These are phyloP conservation scores for Pasiphila rectangulata DNA, from an alignment of 2,888 invertebrate species.

Conservation along the genomic window DNA sequence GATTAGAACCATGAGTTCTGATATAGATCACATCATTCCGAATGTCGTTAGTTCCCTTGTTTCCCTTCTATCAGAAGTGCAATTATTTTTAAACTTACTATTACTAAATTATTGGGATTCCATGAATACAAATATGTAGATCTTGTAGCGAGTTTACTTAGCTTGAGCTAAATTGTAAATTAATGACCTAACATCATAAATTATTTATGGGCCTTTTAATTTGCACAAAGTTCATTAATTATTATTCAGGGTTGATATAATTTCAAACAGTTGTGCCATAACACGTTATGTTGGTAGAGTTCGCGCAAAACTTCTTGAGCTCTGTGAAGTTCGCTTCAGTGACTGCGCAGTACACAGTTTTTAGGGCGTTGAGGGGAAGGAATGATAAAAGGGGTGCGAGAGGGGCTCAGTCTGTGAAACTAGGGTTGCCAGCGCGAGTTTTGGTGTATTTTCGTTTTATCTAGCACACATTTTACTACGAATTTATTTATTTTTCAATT, in stretches of 20 bases:
- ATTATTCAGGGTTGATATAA: neutral
- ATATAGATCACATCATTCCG: neutral
- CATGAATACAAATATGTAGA: slow-evolving; percentile 18
- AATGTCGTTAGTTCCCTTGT: neutral
- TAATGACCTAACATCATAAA: neutral
- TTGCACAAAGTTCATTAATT: neutral
- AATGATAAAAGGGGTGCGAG: too few species aligned
- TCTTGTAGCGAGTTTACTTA: neutral
- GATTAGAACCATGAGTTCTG: neutral
- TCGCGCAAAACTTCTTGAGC: too few species aligned
- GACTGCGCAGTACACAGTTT: too few species aligned
- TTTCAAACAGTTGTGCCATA: slow-evolving; percentile 18
- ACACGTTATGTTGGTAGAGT: slow-evolving; percentile 1
- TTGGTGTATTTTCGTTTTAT: too few species aligned
- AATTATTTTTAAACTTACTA: slow-evolving; percentile 48
- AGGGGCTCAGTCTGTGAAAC: too few species aligned
- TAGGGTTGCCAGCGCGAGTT: too few species aligned
- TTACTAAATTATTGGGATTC: slow-evolving; percentile 23
- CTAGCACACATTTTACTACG: too few species aligned
- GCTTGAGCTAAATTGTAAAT: neutral
- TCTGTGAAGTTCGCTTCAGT: too few species aligned
- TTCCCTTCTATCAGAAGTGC: slow-evolving; percentile 57
- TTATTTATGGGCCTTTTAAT: neutral
- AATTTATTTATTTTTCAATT: too few species aligned
- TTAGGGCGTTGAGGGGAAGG: too few species aligned